These are phyloP conservation scores for Nicator chloris DNA, from an alignment of 2,113 vertebrate species.

Conservation along the genomic window DNA sequence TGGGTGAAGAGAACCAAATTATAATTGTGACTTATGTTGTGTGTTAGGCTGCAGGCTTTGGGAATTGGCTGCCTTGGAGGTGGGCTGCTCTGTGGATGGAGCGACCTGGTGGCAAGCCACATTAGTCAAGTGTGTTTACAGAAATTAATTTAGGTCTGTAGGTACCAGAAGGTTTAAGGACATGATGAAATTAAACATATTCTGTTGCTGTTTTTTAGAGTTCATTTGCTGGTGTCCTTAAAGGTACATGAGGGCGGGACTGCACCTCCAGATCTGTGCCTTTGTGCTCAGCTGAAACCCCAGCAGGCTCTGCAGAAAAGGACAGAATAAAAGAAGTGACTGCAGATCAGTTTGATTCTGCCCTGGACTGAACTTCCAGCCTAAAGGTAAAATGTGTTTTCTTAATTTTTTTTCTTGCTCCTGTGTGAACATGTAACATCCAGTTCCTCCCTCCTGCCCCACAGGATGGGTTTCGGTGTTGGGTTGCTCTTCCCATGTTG, in stretches of 20 bases:
- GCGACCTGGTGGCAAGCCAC: fast-evolving
- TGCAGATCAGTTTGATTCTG: neutral
- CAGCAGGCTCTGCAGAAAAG: neutral
- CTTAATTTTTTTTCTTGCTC: neutral
- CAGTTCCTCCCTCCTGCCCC: neutral
- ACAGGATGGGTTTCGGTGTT: neutral
- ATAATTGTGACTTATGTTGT: neutral
- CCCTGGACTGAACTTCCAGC: neutral
- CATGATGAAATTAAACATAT: neutral
- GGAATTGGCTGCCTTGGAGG: neutral
- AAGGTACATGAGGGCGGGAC: neutral
- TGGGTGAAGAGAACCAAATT: neutral
- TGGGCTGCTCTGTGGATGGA: neutral
- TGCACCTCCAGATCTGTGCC: neutral
- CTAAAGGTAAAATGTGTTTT: neutral
- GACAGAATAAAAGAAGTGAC: neutral
- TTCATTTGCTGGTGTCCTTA: neutral
- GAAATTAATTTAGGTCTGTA: neutral
- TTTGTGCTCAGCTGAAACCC: neutral
- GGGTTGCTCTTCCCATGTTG: neutral
- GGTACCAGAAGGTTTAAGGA: neutral
- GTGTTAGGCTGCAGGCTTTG: neutral
- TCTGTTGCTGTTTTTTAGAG: neutral
- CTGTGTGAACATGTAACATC: neutral
- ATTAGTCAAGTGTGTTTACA: neutral